Percentiles rank a stretch among this genome's conserved stretches.
phyloP scores from a whole-genome alignment of 2,797 vertebrate genomes.

The Forpus xanthops region DNA sequence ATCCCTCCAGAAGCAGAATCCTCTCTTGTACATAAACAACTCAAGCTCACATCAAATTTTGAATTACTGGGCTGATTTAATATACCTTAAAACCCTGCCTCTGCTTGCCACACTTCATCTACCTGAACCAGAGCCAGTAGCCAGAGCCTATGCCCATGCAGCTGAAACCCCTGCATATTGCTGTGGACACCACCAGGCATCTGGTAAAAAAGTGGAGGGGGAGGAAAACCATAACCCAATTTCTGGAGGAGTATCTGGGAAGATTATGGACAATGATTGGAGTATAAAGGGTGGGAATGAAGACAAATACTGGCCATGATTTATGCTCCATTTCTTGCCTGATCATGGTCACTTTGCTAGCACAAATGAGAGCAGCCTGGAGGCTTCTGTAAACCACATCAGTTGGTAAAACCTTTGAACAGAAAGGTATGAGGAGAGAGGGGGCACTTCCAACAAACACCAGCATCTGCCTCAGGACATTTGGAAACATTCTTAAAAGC shows the following conservation, averaged over 20 bases:
- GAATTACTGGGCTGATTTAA: not conserved
- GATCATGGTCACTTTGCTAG: not conserved
- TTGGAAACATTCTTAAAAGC: not conserved
- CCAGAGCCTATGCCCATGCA: rapidly evolving
- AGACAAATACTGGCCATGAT: not conserved
- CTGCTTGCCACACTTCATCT: not conserved
- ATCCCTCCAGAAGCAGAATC: not conserved
- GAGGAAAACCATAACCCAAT: not conserved
- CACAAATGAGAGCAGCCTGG: not conserved
- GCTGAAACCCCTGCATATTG: not conserved
- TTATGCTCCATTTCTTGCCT: not conserved
- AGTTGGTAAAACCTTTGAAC: not conserved
- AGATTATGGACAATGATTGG: not conserved
- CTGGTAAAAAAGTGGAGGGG: not conserved
- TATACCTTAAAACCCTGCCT: not conserved
- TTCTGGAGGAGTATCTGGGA: not conserved
- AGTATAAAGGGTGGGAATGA: not conserved
- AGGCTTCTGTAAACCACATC: not conserved
- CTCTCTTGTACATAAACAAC: not conserved
- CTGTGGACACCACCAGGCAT: not conserved
- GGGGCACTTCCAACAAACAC: not conserved
- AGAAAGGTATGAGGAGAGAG: not conserved
- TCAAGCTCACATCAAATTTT: not conserved
- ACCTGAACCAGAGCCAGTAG: not conserved
- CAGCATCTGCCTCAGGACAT: not conserved